Evolutionary conservation across 2,113 vertebrate genomes (phyloP), one percentile per base, ranked within the genome.

Genomic region (Egretta garzetta): DNA sequence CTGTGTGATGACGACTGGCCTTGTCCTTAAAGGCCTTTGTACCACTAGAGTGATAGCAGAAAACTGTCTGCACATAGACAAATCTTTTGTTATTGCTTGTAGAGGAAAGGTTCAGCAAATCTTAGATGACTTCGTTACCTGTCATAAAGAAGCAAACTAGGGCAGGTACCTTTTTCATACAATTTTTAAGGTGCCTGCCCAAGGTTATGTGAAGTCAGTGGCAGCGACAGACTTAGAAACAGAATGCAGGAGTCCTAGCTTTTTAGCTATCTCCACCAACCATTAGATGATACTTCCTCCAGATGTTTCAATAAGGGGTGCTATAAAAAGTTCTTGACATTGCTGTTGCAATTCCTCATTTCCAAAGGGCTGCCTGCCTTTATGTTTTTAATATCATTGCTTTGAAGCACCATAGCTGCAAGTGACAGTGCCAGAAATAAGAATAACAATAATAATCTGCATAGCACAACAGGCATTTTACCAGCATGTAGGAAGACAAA

Each of bases 371-470:
- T 94, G 94, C 33, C 59, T 74, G 94, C 93, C 84, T 97, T 93
- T 71, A 85, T 96, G 94, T 96, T 97, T 97, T 97, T 96, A 96
- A 95, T 97, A 93, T 96, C 74, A 43, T 52, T 82, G 84, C 96
- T 97, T 97, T 97, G 97, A 96, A 97, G 97, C 91, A 92, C 87
- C 67, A 80, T 28, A 88, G 94, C 91, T 94, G 63, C 77, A 91
- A 96, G 75, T 95, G 96, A 96, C 93, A 94, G 90, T 0, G 77
- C 94, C 97, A 97, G 94, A 96, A 96, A 96, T 94, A 97, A 95
- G 95, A 97, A 95, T 85, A 95, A 96, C 82, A 97, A 90, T 95
- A 96, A 96, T 96, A 97, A 97, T 97, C 95, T 97, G 93, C 91
- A 94, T 96, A 95, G 94, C 74, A 90, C 90, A 96, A 96, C 26